Percentiles rank a stretch among this genome's conserved stretches.
These are phyloP conservation scores for Eubasilissa regina DNA, from an alignment of 1,140 invertebrate species.

Conservation along the genomic window DNA sequence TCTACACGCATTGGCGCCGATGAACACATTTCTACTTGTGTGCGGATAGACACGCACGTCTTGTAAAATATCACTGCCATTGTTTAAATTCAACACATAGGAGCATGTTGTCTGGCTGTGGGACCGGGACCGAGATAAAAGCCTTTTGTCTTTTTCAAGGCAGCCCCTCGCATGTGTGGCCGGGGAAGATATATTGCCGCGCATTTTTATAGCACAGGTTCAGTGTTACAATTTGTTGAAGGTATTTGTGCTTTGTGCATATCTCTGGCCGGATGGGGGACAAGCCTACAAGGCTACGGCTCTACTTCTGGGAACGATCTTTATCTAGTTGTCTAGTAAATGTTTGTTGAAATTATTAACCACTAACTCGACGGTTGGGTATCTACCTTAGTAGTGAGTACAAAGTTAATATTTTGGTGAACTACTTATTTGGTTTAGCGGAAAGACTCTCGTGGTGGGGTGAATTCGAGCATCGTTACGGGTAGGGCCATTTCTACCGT, in stretches of 20 bases:
- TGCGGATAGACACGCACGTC: constrained; percentile 42
- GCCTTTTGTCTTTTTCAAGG: constrained; percentile 27
- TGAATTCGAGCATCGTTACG: no score
- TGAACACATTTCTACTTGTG: constrained; percentile 50
- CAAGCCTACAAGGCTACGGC: no score
- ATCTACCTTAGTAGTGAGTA: no score
- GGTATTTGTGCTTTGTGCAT: constrained; percentile 23
- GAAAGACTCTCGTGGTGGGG: no score
- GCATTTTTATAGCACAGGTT: not conserved
- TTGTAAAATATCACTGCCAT: constrained; percentile 42
- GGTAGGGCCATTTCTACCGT: no score
- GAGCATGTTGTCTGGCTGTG: constrained; percentile 23
- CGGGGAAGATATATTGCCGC: constrained; percentile 4
- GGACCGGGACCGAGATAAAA: constrained; percentile 8
- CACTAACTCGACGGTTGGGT: no score
- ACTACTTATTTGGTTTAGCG: no score
- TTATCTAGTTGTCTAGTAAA: no score
- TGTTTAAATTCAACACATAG: constrained; percentile 34
- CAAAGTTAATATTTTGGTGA: no score
- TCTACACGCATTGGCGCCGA: constrained; percentile 52
- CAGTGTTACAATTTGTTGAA: not conserved
- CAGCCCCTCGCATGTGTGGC: constrained; percentile 17
- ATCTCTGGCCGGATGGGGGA: not conserved
- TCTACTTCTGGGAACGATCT: no score
- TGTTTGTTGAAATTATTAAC: no score